These are phyloP conservation scores for Trachythela sp. DNA, from an alignment of 64 coral and sea anemone genomes.

Conservation along the genomic window DNA sequence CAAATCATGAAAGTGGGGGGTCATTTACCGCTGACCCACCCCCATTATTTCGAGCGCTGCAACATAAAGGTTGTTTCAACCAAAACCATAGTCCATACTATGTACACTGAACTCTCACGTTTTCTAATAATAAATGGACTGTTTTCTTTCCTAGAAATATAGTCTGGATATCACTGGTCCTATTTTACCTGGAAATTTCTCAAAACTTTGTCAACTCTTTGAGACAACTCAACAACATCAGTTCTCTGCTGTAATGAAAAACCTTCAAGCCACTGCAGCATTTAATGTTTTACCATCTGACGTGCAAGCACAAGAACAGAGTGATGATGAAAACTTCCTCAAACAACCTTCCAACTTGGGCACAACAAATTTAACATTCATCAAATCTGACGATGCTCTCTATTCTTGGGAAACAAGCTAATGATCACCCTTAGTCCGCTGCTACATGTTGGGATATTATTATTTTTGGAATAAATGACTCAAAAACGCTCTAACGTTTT, in stretches of 20 bases:
- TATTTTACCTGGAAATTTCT: conserved; percentile 62
- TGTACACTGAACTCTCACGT: too few relatives aligned
- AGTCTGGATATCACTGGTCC: conserved; percentile 79
- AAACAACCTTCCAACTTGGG: not conserved
- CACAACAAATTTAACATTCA: not conserved
- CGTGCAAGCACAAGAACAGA: not conserved
- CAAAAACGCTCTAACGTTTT: too few relatives aligned
- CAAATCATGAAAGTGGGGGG: too few relatives aligned
- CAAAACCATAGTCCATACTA: too few relatives aligned
- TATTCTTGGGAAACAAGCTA: not conserved
- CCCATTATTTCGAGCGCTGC: too few relatives aligned
- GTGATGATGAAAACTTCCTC: not conserved
- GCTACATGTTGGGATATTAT: not conserved
- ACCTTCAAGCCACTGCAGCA: conserved; percentile 67
- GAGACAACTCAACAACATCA: conserved; percentile 54
- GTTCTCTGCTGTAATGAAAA: conserved; percentile 47
- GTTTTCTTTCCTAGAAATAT: conserved; percentile 58
- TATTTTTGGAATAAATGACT: too few relatives aligned
- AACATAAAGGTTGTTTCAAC: too few relatives aligned
- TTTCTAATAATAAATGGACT: not conserved
- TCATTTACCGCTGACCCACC: too few relatives aligned
- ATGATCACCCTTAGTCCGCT: not conserved
- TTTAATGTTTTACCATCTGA: conserved; percentile 53
- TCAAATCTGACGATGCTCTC: not conserved
- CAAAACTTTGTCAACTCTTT: conserved; percentile 59